Evolutionary conservation across 2,888 invertebrate species (phyloP).

Genomic region (Cephus pulcher): DNA sequence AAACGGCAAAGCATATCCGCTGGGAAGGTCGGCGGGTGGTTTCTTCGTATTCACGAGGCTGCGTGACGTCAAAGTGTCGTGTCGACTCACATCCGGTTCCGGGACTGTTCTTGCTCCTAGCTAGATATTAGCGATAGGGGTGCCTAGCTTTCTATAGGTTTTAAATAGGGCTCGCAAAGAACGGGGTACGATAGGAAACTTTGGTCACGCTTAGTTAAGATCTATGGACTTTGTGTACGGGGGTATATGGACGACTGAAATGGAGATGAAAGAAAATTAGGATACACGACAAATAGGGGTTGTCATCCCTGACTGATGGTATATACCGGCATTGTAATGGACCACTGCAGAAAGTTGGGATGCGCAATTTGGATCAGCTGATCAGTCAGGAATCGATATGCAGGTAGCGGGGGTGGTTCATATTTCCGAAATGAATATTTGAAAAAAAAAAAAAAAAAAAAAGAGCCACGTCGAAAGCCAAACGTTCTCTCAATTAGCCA

Average conservation of each 20-base stretch:
- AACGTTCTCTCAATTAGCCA: background rate
- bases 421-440: background rate
- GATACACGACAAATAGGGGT: too few relatives aligned
- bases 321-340: too few relatives aligned
- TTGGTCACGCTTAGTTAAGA: constrained; percentile 41
- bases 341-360: too few relatives aligned
- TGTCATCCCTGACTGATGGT: too few relatives aligned
- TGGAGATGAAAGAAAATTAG: too few relatives aligned
- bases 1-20: background rate
- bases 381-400: too few relatives aligned
- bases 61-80: constrained; percentile 28
- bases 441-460: background rate
- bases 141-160: constrained; percentile 31
- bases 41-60: constrained; percentile 22
- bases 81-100: constrained; percentile 28
- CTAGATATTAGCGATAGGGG: background rate
- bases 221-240: too few relatives aligned
- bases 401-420: constrained; percentile 20
- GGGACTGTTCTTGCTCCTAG: constrained; percentile 14
- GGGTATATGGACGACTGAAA: too few relatives aligned
- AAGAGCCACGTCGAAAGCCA: background rate
- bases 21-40: background rate
- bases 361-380: too few relatives aligned
- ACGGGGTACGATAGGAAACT: constrained; percentile 45
- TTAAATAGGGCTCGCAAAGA: constrained; percentile 32